Evolutionary conservation across 2,797 vertebrate genomes (phyloP).

Genomic region (Typhlichthys eigenmanni): DNA sequence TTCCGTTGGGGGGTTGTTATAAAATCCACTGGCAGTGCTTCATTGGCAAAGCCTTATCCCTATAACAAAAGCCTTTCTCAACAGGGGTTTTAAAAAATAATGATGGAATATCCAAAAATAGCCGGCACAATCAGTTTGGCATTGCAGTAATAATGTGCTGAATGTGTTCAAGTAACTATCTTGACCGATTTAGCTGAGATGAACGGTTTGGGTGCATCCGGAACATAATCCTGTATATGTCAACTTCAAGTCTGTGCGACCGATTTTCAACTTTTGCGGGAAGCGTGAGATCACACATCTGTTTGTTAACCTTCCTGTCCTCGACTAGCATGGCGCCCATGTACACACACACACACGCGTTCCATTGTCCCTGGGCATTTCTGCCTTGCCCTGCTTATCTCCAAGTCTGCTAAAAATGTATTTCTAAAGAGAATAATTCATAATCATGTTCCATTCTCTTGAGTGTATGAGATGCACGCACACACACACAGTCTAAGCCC

Average conservation of each 20-base stretch:
- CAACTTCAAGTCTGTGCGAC: too few relatives aligned
- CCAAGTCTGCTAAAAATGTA: neutral
- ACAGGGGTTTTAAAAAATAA: too few relatives aligned
- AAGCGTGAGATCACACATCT: neutral
- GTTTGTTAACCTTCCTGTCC: neutral
- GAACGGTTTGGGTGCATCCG: too few relatives aligned
- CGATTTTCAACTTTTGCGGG: neutral
- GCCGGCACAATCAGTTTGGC: neutral
- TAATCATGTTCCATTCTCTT: neutral
- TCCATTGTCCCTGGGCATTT: too few relatives aligned
- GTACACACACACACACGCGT: neutral
- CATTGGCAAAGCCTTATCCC: neutral
- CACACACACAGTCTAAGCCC: neutral
- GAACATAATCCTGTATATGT: too few relatives aligned
- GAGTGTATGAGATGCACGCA: neutral
- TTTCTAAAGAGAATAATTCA: conserved; percentile 12
- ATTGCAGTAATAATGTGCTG: neutral
- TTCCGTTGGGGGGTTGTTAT: neutral
- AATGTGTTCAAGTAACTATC: too few relatives aligned
- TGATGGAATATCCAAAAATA: conserved; percentile 1
- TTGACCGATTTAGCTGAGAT: neutral
- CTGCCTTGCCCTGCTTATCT: neutral
- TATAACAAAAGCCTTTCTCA: neutral
- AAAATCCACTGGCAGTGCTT: neutral
- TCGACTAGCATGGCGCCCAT: neutral